Evolutionary conservation across 2,797 vertebrate genomes (phyloP).

Genomic region (Eremophila alpestris): DNA sequence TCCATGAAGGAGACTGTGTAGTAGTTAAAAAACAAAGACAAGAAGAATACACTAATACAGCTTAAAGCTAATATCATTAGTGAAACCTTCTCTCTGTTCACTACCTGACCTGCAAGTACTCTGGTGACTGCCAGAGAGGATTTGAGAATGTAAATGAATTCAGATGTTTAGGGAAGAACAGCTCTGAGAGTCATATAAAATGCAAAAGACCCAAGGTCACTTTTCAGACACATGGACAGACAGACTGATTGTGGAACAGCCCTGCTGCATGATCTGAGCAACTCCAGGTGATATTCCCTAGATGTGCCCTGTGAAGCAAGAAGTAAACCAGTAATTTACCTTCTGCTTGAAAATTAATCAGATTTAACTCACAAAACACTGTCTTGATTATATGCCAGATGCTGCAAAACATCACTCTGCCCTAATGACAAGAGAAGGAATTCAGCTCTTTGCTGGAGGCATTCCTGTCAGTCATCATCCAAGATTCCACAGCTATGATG

Average conservation of each 20-base stretch:
- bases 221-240: background rate
- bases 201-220: background rate
- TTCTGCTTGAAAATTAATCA: background rate
- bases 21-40: background rate
- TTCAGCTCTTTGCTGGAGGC: background rate
- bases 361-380: background rate
- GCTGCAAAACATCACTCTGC: slow-evolving; percentile 9
- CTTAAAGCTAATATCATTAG: background rate
- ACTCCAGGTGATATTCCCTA: background rate
- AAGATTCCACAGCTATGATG: slow-evolving; percentile 42
- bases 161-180: background rate
- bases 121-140: background rate
- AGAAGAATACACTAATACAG: background rate
- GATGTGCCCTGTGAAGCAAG: background rate
- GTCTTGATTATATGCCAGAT: slow-evolving; percentile 4
- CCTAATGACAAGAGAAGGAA: background rate
- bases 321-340: background rate
- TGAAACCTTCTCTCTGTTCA: background rate
- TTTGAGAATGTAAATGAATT: background rate
- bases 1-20: background rate
- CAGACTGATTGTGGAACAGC: background rate
- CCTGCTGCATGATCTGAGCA: background rate
- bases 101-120: background rate
- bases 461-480: background rate
- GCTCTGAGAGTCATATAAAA: background rate